Conservation (phyloP, 2,888 invertebrate species). For the Ophion costatus region DNA sequence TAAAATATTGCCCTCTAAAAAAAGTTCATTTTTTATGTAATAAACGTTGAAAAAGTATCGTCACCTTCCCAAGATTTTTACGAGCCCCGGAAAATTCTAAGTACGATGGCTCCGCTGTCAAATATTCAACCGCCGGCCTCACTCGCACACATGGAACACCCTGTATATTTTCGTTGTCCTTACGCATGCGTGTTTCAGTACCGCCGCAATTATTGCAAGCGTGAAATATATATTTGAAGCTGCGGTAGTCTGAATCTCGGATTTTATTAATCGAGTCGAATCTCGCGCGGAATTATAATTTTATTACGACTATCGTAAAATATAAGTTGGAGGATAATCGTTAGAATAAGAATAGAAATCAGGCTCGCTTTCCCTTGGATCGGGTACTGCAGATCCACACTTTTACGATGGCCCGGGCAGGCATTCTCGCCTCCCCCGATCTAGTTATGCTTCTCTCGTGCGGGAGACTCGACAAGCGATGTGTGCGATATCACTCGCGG, state of each 20-base stretch:
- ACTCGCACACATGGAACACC: not conserved
- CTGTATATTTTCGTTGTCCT: not conserved
- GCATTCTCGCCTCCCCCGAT: slow-evolving; percentile 41
- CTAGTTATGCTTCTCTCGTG: slow-evolving; percentile 54
- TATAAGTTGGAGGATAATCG: slow-evolving; percentile 45
- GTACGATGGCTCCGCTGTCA: no score
- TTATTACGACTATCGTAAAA: slow-evolving; percentile 37
- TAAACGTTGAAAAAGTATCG: no score
- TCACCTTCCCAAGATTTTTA: no score
- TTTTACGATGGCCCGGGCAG: slow-evolving; percentile 15
- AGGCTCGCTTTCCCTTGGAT: slow-evolving; percentile 42
- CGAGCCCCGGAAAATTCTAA: no score
- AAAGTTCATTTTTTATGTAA: no score
- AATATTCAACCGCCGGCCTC: no score
- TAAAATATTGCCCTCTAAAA: no score
- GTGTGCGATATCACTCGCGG: slow-evolving; percentile 38
- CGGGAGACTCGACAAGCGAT: slow-evolving; percentile 16
- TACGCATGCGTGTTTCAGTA: not conserved
- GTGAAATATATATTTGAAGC: slow-evolving; percentile 15
- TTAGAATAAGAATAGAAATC: slow-evolving; percentile 48
- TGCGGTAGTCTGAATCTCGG: slow-evolving; percentile 6
- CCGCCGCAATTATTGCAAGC: slow-evolving; percentile 18
- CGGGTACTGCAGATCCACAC: not conserved
- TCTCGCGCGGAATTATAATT: slow-evolving; percentile 42
- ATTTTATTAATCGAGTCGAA: slow-evolving; percentile 44